These are phyloP conservation scores for Asbolus verrucosus DNA, from an alignment of 1,140 invertebrate genomes.

Conservation along the genomic window DNA sequence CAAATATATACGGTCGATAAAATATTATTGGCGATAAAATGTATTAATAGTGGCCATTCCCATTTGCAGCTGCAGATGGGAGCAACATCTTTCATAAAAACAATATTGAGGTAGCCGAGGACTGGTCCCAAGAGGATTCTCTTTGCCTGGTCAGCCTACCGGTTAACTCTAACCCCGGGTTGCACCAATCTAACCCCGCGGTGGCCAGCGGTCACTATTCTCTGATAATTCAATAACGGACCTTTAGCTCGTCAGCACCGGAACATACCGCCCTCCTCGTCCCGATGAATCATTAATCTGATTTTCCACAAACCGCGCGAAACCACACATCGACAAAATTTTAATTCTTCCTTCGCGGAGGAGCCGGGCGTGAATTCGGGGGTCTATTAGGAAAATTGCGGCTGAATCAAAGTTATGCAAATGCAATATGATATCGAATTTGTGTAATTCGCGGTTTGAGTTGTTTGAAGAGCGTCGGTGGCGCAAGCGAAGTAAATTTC, in stretches of 20 bases:
- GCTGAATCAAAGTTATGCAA: conserved; percentile 37
- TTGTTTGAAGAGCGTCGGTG: conserved; percentile 43
- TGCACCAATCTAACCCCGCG: conserved; percentile 20
- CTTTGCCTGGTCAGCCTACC: conserved; percentile 40
- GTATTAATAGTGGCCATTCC: conserved; percentile 48
- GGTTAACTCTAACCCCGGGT: neutral
- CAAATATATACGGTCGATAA: conserved; percentile 13
- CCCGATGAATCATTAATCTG: conserved; percentile 38
- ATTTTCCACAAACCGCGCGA: conserved; percentile 10
- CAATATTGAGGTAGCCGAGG: conserved; percentile 52
- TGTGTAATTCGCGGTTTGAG: conserved; percentile 46
- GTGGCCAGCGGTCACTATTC: conserved; percentile 50
- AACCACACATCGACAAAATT: neutral
- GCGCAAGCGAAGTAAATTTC: conserved; percentile 48
- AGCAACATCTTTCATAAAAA: conserved; percentile 54
- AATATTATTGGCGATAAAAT: conserved; percentile 49
- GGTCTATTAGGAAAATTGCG: conserved; percentile 4
- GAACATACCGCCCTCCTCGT: conserved; percentile 8
- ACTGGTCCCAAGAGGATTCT: conserved; percentile 46
- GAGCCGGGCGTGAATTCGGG: no score
- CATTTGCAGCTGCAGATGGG: conserved; percentile 48
- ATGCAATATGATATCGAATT: conserved; percentile 41
- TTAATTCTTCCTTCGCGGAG: no score
- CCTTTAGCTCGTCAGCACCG: conserved; percentile 50
- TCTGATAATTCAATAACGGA: conserved; percentile 53